Evolutionary conservation across 1,140 invertebrate species (phyloP), one percentile per base, ranked within the genome.

Genomic region (Caerostris extrusa): DNA sequence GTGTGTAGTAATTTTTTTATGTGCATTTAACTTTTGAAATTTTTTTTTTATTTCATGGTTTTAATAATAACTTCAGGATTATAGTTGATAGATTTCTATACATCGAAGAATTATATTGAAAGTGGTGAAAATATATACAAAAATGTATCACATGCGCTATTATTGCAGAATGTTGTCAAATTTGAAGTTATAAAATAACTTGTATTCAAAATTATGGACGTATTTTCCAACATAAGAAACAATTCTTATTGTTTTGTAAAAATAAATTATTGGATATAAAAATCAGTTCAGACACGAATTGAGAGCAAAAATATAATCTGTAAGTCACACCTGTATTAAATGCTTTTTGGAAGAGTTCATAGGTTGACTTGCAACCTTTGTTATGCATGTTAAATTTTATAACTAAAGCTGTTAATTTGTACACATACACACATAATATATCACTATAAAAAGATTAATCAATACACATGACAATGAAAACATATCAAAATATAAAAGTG

Each of bases 351-450:
- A 83, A 83, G 82, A 14, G 56, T 83, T 83, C 14, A 14, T 50
- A 17, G 6, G 81, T 8, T 82, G 10, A 5, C 57, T 7, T 56
- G 14, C 82, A 83, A 83, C 53, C 82, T 57, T 56, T 57, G 50
- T 19, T 77, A 3, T 77, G n/a, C 8, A 12, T 58, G 14, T 83
- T 7, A 3, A 0, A n/a, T n/a, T 7, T 83, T 83, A 56, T 14
- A 83, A 83, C 55, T 53, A 57, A 58, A 7, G 55, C n/a, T 19
- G 14, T 17, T 34, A 56, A 83, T 14, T 8, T 57, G 7, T 14
- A 58, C 82, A 83, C n/a, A 83, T 17, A 83, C 55, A 58, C 82
- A 83, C 82, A 83, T 83, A 83, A 56, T 83, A 57, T 57, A 83
- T 83, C 53, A 7, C 82, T 83, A 83, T 57, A 56, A 83, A 83